phyloP scores from a whole-genome alignment of 2,888 invertebrate species.

The Tridacna gigas region DNA sequence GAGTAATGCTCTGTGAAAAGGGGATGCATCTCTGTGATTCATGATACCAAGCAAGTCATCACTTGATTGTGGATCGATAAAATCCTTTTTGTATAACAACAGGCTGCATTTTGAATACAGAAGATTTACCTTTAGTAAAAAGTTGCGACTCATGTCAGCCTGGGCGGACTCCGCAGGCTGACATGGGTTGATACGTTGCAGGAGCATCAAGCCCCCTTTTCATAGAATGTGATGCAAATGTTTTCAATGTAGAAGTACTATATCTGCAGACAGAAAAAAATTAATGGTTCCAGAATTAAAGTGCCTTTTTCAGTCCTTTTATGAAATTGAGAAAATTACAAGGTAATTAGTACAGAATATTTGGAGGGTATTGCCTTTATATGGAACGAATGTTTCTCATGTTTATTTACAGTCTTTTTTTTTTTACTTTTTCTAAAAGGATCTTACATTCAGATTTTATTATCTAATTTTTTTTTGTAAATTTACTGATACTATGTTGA shows the following conservation, averaged over 20 bases:
- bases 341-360: background rate
- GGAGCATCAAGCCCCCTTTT: background rate
- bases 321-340: background rate
- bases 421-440: background rate
- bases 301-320: background rate
- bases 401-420: slow-evolving; percentile 23
- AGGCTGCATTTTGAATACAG: no score
- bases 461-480: background rate
- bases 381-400: slow-evolving; percentile 20
- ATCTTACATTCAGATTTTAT: background rate
- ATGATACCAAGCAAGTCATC: no score
- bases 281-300: background rate
- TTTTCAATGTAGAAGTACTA: background rate
- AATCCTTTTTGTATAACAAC: no score
- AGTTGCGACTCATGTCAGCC: no score
- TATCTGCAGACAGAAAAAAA: background rate
- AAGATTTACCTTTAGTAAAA: no score
- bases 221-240: background rate
- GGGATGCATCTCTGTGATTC: no score
- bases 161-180: background rate
- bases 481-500: background rate
- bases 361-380: slow-evolving; percentile 1
- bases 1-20: no score
- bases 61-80: no score
- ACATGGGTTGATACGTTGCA: background rate